Evolutionary conservation across 2,113 vertebrate genomes (phyloP), one percentile per base, ranked within the genome.

Genomic region (Trinectes maculatus): DNA sequence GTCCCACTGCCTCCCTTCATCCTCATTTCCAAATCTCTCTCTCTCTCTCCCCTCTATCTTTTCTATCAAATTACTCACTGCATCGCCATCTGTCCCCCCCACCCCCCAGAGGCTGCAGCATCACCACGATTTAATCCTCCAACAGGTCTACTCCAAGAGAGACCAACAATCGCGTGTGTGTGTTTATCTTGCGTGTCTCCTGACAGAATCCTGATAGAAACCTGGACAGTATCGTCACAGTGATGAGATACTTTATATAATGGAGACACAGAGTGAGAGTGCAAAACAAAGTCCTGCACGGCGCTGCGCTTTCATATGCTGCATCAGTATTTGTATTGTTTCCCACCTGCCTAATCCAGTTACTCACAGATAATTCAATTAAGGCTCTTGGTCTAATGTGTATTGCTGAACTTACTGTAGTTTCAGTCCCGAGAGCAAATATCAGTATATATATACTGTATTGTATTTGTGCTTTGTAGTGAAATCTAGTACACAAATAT

Each of bases 121-220:
- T 51, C 62, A 31, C 53, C 39, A 15, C 68, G 8, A 10, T 64
- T 57, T 59, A 65, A 64, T 76, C 63, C 68, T 12, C 43, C 48
- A 34, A 39, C 44, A 48, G 53, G 34, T 55, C 57, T 42, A 13
- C 48, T 39, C 54, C 58, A 28, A 29, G 12, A 67, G 46, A 65
- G 43, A 53, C 59, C 26, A 31, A n/a, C 57, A 55, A 29, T 54
- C 42, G 25, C 66, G 3, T 12, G 18, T 51, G 18, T 51, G 58
- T 68, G 60, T 78, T 71, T 71, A 64, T 84, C 33, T 52, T 37
- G 13, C 36, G 24, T 44, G 34, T 54, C 57, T 65, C 34, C 48
- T 48, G 34, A 74, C 40, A 70, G 46, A 40, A 26, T 22, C 21
- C 61, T 39, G 36, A 52, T 47, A 74, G 44, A 53, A 33, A 33